Evolutionary conservation across 2,113 vertebrate genomes (phyloP).

Genomic region (Colistium nudipinnis): DNA sequence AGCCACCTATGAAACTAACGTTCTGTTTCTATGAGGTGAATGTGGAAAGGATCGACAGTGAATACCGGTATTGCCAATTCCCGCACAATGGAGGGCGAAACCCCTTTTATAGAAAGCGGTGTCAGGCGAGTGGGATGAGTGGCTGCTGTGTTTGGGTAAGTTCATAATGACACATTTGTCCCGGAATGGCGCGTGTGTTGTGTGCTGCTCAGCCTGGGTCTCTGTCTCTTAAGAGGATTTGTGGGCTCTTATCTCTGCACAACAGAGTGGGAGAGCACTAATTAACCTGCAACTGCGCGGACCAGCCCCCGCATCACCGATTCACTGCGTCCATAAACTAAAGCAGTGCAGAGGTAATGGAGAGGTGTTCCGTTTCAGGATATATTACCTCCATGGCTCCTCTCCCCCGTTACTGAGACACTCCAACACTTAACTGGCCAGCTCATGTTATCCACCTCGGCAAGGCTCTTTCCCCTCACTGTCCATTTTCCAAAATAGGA

Average conservation of each 20-base stretch:
- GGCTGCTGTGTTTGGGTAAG: conserved; percentile 45
- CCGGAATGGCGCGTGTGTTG: conserved; percentile 56
- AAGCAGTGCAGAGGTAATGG: conserved; percentile 62
- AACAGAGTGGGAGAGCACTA: conserved; percentile 70
- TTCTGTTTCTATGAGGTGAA: conserved; percentile 6
- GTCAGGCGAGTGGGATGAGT: conserved; percentile 42
- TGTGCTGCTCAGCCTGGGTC: conserved; percentile 54
- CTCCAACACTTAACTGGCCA: conserved; percentile 64
- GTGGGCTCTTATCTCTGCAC: conserved; percentile 76
- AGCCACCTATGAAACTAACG: conserved; percentile 15
- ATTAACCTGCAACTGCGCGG: conserved; percentile 74
- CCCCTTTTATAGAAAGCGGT: conserved; percentile 35
- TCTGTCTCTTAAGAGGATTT: conserved; percentile 78
- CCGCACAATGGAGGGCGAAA: conserved; percentile 40
- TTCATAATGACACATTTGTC: conserved; percentile 62
- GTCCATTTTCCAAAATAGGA: conserved; percentile 69
- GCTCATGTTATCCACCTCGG: conserved; percentile 72
- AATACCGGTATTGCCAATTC: conserved; percentile 39
- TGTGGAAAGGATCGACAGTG: conserved; percentile 14
- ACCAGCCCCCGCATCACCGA: conserved; percentile 45
- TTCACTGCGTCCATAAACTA: conserved; percentile 62
- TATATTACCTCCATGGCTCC: conserved; percentile 66
- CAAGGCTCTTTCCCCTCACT: conserved; percentile 34
- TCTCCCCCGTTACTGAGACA: conserved; percentile 69
- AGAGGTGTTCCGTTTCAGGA: conserved; percentile 63